Conservation (phyloP, 92 coral and sea anemone genomes). For the Heliopora coerulea region DNA sequence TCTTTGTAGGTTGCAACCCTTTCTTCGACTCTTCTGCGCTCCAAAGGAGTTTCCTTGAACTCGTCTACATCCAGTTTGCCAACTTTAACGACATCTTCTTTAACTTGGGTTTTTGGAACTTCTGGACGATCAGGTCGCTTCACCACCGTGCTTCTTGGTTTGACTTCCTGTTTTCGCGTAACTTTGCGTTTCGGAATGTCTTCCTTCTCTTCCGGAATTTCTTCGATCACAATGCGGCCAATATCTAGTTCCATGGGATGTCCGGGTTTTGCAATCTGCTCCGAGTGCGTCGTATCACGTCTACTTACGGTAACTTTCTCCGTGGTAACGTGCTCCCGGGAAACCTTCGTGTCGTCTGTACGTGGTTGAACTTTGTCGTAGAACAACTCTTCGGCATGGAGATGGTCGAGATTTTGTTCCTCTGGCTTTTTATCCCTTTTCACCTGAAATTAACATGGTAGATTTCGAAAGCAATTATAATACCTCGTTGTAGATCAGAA, state of each 20-base stretch:
- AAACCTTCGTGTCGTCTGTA: conserved; percentile 10
- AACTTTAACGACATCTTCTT: conserved; percentile 3
- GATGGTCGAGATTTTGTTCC: neutral
- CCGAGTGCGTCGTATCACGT: neutral
- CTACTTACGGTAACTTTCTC: neutral
- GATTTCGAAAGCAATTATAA: too few relatives aligned
- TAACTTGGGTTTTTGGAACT: neutral
- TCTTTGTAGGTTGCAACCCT: conserved; percentile 31
- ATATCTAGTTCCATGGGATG: neutral
- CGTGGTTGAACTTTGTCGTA: conserved; percentile 11
- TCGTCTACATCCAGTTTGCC: conserved; percentile 5
- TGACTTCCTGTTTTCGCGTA: neutral
- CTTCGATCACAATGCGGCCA: conserved; percentile 36
- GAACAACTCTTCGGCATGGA: neutral
- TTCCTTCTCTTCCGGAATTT: conserved; percentile 25
- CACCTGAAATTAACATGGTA: too few relatives aligned
- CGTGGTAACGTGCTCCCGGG: neutral
- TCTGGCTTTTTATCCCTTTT: too few relatives aligned
- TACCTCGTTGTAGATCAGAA: too few relatives aligned
- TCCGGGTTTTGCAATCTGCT: neutral
- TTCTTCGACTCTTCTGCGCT: conserved; percentile 20
- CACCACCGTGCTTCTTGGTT: neutral
- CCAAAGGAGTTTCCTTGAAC: conserved; percentile 6
- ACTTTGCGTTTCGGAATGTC: neutral
- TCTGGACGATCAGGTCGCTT: neutral